Evolutionary conservation across 1,140 invertebrate genomes (phyloP).

Genomic region (Drosophila insularis): DNA sequence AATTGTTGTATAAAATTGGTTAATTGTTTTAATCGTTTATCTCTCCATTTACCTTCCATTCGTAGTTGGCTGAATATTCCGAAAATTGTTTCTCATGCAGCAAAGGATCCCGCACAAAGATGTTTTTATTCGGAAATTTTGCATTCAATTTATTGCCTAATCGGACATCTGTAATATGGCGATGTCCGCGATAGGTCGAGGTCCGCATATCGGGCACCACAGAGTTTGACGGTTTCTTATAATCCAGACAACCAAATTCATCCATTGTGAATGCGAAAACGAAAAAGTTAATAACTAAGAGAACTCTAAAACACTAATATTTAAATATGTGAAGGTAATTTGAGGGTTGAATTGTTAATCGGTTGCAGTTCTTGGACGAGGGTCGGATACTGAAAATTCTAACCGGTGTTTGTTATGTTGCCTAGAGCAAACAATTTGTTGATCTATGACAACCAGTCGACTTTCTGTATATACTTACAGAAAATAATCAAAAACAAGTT

Average conservation of each 20-base stretch:
- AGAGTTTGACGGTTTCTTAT: conserved; percentile 51
- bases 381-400: conserved; percentile 15
- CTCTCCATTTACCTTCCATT: conserved; percentile 55
- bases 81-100: conserved; percentile 49
- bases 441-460: conserved; percentile 33
- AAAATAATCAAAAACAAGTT: no score
- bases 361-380: background rate
- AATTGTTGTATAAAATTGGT: background rate
- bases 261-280: conserved; percentile 45
- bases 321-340: background rate
- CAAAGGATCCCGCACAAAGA: conserved; percentile 59
- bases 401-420: conserved; percentile 28
- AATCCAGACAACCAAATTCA: conserved; percentile 72
- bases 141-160: conserved; percentile 55
- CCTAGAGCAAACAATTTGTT: conserved; percentile 40
- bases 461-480: conserved; percentile 26
- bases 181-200: conserved; percentile 64
- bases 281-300: background rate
- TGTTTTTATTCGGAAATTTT: conserved; percentile 48
- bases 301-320: background rate
- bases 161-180: conserved; percentile 60
- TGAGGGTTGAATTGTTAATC: background rate
- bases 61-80: conserved; percentile 54
- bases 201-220: conserved; percentile 64
- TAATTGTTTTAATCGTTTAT: background rate